phyloP scores from a whole-genome alignment of 2,113 vertebrate genomes.

The Anguilla japonica region DNA sequence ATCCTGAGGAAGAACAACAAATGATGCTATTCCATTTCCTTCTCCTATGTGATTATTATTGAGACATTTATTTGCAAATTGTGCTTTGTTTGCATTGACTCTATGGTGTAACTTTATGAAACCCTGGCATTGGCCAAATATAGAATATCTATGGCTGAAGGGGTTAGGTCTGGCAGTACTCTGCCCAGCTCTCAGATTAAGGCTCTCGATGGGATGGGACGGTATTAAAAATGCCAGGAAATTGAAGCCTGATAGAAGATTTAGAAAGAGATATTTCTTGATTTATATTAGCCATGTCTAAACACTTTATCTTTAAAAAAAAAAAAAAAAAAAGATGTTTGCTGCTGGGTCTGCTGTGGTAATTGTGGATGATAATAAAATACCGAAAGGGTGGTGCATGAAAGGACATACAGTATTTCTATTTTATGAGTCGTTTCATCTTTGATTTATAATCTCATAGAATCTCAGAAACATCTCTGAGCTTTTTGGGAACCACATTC shows the following conservation, averaged over 20 bases:
- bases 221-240: constrained; percentile 30
- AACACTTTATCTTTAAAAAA: too few species aligned
- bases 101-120: constrained; percentile 8
- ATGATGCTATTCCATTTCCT: background rate
- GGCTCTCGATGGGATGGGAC: background rate
- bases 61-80: background rate
- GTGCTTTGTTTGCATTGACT: background rate
- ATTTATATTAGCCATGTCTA: too few species aligned
- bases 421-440: too few species aligned
- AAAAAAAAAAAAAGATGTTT: too few species aligned
- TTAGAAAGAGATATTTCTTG: too few species aligned
- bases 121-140: background rate
- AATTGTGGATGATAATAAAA: too few species aligned
- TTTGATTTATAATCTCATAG: too few species aligned
- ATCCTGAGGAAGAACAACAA: background rate
- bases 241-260: background rate
- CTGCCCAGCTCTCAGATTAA: background rate
- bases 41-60: background rate
- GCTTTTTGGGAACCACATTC: too few species aligned
- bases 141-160: constrained; percentile 25
- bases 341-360: too few species aligned
- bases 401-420: too few species aligned
- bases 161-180: constrained; percentile 10
- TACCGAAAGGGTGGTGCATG: too few species aligned
- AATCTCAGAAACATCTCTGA: too few species aligned